These are phyloP conservation scores for Misgurnus mizolepis DNA, from an alignment of 2,113 vertebrate genomes.

Conservation along the genomic window DNA sequence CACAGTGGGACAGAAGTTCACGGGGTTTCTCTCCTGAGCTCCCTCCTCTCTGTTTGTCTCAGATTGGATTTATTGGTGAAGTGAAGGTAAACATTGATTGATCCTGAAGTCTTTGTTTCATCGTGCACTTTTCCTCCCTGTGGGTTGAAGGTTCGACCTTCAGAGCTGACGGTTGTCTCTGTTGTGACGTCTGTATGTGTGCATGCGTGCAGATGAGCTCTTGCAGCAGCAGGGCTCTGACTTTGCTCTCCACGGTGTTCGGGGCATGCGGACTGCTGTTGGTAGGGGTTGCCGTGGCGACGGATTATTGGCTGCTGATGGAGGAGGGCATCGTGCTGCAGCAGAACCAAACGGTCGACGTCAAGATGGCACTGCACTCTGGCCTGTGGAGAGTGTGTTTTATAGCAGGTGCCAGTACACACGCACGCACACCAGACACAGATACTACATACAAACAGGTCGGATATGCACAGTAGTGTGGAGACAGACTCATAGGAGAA, in stretches of 20 bases:
- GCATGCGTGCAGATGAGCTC: slow-evolving; percentile 80
- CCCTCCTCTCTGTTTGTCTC: background rate
- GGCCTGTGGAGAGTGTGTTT: slow-evolving; percentile 95
- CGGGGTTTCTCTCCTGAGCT: slow-evolving; percentile 2
- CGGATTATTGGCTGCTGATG: slow-evolving; percentile 94
- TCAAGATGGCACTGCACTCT: slow-evolving; percentile 92
- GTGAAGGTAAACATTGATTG: background rate
- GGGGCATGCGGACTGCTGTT: slow-evolving; percentile 88
- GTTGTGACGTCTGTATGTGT: slow-evolving; percentile 48
- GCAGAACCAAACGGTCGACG: slow-evolving; percentile 90
- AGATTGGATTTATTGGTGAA: background rate
- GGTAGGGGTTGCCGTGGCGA: slow-evolving; percentile 91
- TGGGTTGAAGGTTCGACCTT: background rate
- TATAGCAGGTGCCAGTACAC: slow-evolving; percentile 78
- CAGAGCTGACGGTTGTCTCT: background rate
- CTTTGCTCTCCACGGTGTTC: slow-evolving; percentile 91
- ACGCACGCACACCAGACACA: background rate
- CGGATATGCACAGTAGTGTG: no score
- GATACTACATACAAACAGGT: no score
- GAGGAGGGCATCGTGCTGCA: slow-evolving; percentile 89
- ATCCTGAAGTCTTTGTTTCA: background rate
- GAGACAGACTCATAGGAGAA: no score
- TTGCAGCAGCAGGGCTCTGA: slow-evolving; percentile 89
- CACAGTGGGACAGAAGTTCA: background rate
- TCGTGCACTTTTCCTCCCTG: background rate